A percentile compares a stretch with the other conserved stretches of the same genome.
These are phyloP conservation scores for Nomada ruficornis DNA, from an alignment of 2,888 invertebrate genomes.

Conservation along the genomic window DNA sequence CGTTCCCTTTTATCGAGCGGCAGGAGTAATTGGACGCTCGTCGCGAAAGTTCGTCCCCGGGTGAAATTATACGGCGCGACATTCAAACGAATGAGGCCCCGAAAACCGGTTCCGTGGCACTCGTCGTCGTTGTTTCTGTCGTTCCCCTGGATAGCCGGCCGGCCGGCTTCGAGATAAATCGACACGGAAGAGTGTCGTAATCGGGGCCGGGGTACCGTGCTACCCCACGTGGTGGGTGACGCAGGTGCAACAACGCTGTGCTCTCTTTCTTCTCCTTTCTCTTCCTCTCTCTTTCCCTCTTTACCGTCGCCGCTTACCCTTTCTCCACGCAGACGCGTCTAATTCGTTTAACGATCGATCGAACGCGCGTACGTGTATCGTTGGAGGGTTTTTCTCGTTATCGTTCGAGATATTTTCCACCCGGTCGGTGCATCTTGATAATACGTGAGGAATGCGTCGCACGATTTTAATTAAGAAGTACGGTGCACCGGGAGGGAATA, in stretches of 20 bases:
- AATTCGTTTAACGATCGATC: slow-evolving; percentile 7
- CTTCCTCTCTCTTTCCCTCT: neutral
- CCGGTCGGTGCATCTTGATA: too few relatives aligned
- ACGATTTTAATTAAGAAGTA: too few relatives aligned
- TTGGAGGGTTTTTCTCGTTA: too few relatives aligned
- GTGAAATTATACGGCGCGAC: slow-evolving; percentile 72
- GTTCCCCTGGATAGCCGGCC: slow-evolving; percentile 46
- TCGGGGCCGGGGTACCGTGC: slow-evolving; percentile 68
- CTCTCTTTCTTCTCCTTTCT: slow-evolving; percentile 26
- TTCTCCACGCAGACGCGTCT: neutral
- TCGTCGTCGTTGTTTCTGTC: slow-evolving; percentile 44
- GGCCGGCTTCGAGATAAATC: slow-evolving; percentile 67
- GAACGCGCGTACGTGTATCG: too few relatives aligned
- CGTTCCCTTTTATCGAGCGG: slow-evolving; percentile 70
- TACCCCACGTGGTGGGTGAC: slow-evolving; percentile 64
- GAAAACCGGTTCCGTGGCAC: slow-evolving; percentile 68
- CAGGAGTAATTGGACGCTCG: slow-evolving; percentile 63
- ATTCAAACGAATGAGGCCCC: slow-evolving; percentile 68
- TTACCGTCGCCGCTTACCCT: too few relatives aligned
- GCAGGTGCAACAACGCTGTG: slow-evolving; percentile 61
- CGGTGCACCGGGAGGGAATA: too few relatives aligned
- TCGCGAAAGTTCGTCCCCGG: slow-evolving; percentile 72
- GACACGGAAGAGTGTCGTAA: slow-evolving; percentile 75
- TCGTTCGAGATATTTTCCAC: too few relatives aligned
- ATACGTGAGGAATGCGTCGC: too few relatives aligned